These are phyloP conservation scores for Nylanderia fulva DNA, from an alignment of 1,140 invertebrate genomes.

Conservation along the genomic window DNA sequence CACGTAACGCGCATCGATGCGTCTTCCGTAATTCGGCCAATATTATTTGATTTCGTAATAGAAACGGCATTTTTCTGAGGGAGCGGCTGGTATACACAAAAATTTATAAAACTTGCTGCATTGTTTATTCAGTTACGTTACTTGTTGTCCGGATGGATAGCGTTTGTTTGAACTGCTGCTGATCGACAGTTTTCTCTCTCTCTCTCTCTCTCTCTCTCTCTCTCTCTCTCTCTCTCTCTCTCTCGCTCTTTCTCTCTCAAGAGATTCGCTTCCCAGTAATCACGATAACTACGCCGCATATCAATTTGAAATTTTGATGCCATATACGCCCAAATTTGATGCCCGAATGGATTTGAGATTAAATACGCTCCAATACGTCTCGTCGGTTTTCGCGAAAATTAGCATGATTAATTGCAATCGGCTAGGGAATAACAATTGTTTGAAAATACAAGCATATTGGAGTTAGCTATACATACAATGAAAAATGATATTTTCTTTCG, in stretches of 20 bases:
- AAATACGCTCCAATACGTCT: slow-evolving; percentile 10
- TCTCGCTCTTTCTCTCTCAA: too few relatives aligned
- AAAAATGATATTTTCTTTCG: not conserved
- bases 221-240: too few relatives aligned
- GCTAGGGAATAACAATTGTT: slow-evolving; percentile 26
- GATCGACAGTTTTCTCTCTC: too few relatives aligned
- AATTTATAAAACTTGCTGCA: not conserved
- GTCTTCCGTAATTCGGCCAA: not conserved
- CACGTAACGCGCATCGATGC: not conserved
- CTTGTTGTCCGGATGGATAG: not conserved
- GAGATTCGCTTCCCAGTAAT: slow-evolving; percentile 36
- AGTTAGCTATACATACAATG: not conserved
- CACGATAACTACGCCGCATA: slow-evolving; percentile 5
- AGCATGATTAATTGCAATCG: slow-evolving; percentile 49
- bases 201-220: too few relatives aligned
- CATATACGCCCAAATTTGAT: slow-evolving; percentile 27
- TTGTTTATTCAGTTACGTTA: slow-evolving; percentile 1
- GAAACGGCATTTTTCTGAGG: not conserved
- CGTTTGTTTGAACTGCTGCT: slow-evolving; percentile 34
- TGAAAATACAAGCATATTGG: not conserved
- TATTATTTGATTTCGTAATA: slow-evolving; percentile 6
- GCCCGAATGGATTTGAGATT: slow-evolving; percentile 5
- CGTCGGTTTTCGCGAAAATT: slow-evolving; percentile 25
- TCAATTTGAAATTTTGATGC: slow-evolving; percentile 54
- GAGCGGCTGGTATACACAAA: not conserved